Evolutionary conservation across 2,113 vertebrate genomes (phyloP), one percentile per base, ranked within the genome.

Genomic region (Limnothrissa miodon): DNA sequence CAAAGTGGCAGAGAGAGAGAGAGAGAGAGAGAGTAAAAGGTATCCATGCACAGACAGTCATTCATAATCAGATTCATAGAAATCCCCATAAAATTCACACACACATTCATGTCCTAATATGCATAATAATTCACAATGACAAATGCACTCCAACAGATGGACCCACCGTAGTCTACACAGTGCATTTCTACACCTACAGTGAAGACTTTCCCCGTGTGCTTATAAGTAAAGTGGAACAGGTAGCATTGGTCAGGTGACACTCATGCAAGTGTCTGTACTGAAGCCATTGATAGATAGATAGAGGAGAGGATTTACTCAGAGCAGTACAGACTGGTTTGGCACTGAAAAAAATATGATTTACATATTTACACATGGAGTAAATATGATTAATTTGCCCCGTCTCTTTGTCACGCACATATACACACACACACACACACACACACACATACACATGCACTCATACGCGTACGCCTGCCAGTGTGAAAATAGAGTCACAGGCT

Each of bases 401-500:
- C 66, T 39, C 36, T 33, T 33, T 74, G 66, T 74, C 66, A 74
- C 66, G 11, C 33, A 74, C 33, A 36, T 74, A 46, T 48, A 29
- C 10, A 82, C 9, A 23, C 83, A 80, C 45, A 80, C 66, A 48
- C 21, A 25, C 84, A 84, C 82, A 87, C 80, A 46, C 78, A 66
- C 80, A 46, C 88, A 85, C 83, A 80, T 19, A 84, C 83, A 82
- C 29, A 36, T 11, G 36, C 25, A 70, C 29, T 44, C 17, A 80
- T 42, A 45, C 39, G 15, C 56, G n/a, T 51, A 81, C 66, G 66
- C 33, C 66, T 74, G 66, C 29, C 33, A 80, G 89, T 87, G 90
- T 89, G 89, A 90, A 93, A 90, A 91, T 90, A 91, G 88, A 92
- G 87, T 88, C 91, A 89, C 88, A 93, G 81, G 89, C 89, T 88